Percentiles rank a stretch among this genome's conserved stretches.
Evolutionary conservation across 2,797 vertebrate genomes (phyloP).

Genomic region (Caiman crocodilus): DNA sequence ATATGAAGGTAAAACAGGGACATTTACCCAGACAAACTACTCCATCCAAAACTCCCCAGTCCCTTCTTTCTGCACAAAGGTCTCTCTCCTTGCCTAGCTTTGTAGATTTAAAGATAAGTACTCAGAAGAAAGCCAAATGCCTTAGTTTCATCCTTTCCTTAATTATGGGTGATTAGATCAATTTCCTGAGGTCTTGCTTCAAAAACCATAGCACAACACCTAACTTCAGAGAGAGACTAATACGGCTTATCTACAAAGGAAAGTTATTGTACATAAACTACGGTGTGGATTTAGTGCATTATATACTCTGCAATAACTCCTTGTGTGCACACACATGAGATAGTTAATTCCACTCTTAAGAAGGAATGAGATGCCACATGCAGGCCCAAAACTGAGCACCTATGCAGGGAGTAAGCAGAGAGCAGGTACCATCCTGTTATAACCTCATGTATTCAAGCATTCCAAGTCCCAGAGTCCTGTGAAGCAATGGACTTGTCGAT

Average conservation of each 20-base stretch:
- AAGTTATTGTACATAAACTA: no score
- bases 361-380: no score
- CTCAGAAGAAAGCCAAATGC: not conserved
- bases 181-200: not conserved
- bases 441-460: no score
- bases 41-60: not conserved
- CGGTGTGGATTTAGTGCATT: not conserved
- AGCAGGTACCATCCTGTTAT: no score
- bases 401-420: no score
- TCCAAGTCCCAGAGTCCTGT: not conserved
- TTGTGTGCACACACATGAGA: not conserved
- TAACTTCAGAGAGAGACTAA: constrained; percentile 37
- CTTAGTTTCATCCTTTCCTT: not conserved
- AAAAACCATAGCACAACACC: not conserved
- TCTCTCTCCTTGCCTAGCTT: not conserved
- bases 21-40: not conserved
- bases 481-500: not conserved
- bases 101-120: not conserved
- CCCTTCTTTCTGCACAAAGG: not conserved
- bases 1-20: not conserved
- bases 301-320: not conserved
- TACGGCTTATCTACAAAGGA: not conserved
- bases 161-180: not conserved
- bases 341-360: no score
- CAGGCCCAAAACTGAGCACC: no score